Base-by-base conservation (phyloP, 2,797 vertebrate genomes). In the Valencia hispanica region DNA sequence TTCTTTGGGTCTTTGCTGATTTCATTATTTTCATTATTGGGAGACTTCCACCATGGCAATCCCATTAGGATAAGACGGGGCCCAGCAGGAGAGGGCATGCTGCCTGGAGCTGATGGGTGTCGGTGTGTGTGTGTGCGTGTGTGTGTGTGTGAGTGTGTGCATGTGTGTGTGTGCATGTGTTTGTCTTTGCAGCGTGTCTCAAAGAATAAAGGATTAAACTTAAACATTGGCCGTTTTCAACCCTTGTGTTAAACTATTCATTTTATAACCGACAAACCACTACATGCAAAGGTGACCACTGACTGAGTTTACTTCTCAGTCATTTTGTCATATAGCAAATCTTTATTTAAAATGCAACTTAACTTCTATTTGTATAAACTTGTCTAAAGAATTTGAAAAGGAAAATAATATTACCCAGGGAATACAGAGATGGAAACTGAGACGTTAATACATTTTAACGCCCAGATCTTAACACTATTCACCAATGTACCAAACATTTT, bases 11-110 rank as follows among this genome's bases (percentile, higher is more conserved):
- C 86, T 82, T 89, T 86, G 84, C 89, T 91, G 91, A 93, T 93
- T 93, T 93, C 89, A 94, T 94, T 94, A 91, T 92, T 92, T 88
- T 83, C 87, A 91, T 93, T 93, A 91, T 91, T 86, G 86, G 79
- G 82, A 84, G 88, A 89, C 89, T 92, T 91, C 91, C 90, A 94
- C 91, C 88, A 61, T 93, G 90, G 85, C 90, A 94, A 95, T 95
- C 94, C 91, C 91, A 93, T 94, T 93, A 94, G 91, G 85, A 86
- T 91, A 89, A 93, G 89, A 92, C 82, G 68, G 63, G 74, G 88
- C 92, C 87, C 91, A 92, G 92, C 86, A 72, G 92, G 93, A 89
- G 80, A 84, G 76, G 84, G 87, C 65, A 69, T 59, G 73, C 80
- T 74, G 89, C 87, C 84, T 90, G 81, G 74, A 80, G 87, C 84